phyloP scores from a whole-genome alignment of 1,140 invertebrate species.

The Diorhabda carinulata region DNA sequence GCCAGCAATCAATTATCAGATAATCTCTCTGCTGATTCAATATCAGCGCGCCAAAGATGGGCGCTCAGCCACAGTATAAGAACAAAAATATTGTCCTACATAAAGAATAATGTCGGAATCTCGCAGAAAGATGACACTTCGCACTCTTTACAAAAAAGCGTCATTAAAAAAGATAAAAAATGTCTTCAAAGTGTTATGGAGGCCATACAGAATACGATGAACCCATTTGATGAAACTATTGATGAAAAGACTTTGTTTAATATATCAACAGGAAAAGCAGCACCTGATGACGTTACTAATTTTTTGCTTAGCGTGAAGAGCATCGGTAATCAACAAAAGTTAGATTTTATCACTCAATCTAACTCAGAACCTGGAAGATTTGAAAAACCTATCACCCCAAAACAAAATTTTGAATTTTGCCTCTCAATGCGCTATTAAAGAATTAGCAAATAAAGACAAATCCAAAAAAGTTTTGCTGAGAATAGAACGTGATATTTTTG shows the following conservation, averaged over 20 bases:
- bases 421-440: conserved; percentile 22
- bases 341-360: conserved; percentile 30
- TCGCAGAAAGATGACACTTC: conserved; percentile 32
- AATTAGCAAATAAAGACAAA: conserved; percentile 31
- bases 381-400: conserved; percentile 31
- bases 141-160: conserved; percentile 33
- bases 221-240: conserved; percentile 35
- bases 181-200: conserved; percentile 14
- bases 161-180: conserved; percentile 32
- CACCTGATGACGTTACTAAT: conserved; percentile 8
- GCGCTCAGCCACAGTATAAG: conserved; percentile 13
- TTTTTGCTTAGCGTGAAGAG: conserved; percentile 13
- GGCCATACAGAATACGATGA: conserved; percentile 32
- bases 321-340: conserved; percentile 17
- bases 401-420: conserved; percentile 31
- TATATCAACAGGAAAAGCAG: conserved; percentile 25
- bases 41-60: conserved; percentile 26
- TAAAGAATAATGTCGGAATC: conserved; percentile 22
- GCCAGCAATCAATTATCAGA: conserved; percentile 22
- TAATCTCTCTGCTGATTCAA: conserved; percentile 26
- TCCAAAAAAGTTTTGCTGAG: conserved; percentile 33
- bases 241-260: conserved; percentile 27
- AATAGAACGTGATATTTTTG: conserved; percentile 41
- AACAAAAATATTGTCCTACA: conserved; percentile 31
- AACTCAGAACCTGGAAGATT: conserved; percentile 25